Evolutionary conservation across 1,140 invertebrate species (phyloP), one percentile per base, ranked within the genome.

Genomic region (Geopemphigus sp.): DNA sequence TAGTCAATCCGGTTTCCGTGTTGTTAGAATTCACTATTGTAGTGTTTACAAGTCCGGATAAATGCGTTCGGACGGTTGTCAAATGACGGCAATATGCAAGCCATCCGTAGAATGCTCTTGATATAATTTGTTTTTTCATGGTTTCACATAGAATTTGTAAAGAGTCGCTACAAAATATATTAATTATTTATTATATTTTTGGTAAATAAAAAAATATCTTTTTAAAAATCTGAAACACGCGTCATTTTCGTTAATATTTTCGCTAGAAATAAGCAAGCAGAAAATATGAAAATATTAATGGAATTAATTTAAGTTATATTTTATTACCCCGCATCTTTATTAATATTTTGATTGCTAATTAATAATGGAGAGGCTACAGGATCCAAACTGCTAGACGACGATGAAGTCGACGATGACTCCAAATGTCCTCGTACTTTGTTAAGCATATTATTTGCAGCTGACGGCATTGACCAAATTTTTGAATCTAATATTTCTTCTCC

Each of bases 61-160:
- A 88, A 86, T 98, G 96, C 0, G 93, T 96, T 54, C 95, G 86
- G 0, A 98, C 94, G 0, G 95, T 98, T 80, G 93, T 92, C 82
- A 98, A 86, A 85, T 98, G 95, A 17, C 95, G 87, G 84, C 95
- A 96, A 85, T 98, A 95, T 12, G 95, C 94, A 63, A 97, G 86
- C 96, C 95, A 98, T 76, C 96, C 96, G 85, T 98, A 97, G 86
- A 98, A 98, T 61, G 96, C 96, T 82, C 96, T 87, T 0, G 95
- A 96, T 81, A 98, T 93, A 76, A 98, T 97, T 87, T 98, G 96
- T 59, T 92, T 89, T 82, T 91, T 92, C 95, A 98, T 98, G 0
- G 94, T 96, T 84, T 93, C 92, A 87, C 96, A 98, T n/a, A 98
- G 90, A 80, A 92, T 87, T 84, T 89, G 88, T 47, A 92, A 86